Base-by-base conservation (phyloP, 2,888 invertebrate genomes). In the Lasioglossum figueresi region DNA sequence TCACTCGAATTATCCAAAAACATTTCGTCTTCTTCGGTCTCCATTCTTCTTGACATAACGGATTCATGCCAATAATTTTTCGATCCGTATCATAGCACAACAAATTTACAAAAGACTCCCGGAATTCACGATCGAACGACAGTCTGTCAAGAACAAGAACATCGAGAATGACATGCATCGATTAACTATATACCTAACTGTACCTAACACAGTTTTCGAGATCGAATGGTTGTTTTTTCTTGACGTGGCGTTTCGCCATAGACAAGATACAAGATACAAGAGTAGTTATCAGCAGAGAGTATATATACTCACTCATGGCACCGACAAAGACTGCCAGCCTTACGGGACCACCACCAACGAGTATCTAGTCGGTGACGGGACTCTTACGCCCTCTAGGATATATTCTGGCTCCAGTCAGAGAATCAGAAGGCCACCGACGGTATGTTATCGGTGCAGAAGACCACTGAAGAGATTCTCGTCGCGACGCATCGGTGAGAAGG, bases 1-100 rank as follows among this genome's bases (percentile, higher is more conserved):
- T 34, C 19, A 68, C 72, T 34, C 12, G 80, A 82, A 73, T 43
- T 43, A 43, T 80, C 70, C 76, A 85, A 45, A 45, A 83, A 43
- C 40, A 78, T 31, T 31, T 87, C 76, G 27, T 91, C 87, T 40
- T 84, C 87, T 48, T 86, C 77, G 45, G 75, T 66, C n/a, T 89
- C 79, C 88, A 87, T 91, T 19, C 45, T 75, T 71, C n/a, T 52
- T 23, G 71, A 40, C 70, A 31, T 72, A 66, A 48, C 34, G 68
- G 56, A 70, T 72, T 91, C 83, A 91, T 79, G 63, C 56, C 59
- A 78, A 79, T 75, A 48, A 27, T 70, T 78, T 70, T 34, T 43
- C 27, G 1, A 66, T n/a, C 63, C 23, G 59, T 70, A 66, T 77
- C 85, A 82, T 86, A 68, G 37, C 75, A 89, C 85, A 45, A 52